phyloP scores from a whole-genome alignment of 1,140 invertebrate genomes.

The Drosophila tristis region DNA sequence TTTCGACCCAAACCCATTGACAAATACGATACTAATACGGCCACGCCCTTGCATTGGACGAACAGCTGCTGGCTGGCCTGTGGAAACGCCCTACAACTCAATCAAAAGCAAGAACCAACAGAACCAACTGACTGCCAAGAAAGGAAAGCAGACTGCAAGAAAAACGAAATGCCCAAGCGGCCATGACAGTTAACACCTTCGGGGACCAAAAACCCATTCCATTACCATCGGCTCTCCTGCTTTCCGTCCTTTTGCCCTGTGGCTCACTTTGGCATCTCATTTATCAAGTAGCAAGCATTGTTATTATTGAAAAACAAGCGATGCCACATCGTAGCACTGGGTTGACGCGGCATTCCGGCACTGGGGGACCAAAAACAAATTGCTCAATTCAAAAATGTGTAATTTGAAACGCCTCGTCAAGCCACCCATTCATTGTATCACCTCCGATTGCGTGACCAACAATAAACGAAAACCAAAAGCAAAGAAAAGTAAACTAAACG shows the following conservation, averaged over 20 bases:
- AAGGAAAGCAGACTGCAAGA: background rate
- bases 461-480: slow-evolving; percentile 1
- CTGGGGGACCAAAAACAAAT: slow-evolving; percentile 53
- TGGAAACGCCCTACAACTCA: slow-evolving; percentile 67
- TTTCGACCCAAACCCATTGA: slow-evolving; percentile 1
- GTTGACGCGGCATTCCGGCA: background rate
- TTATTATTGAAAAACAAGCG: slow-evolving; percentile 71
- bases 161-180: slow-evolving; percentile 31
- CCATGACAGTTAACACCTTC: slow-evolving; percentile 58
- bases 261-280: slow-evolving; percentile 56
- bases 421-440: slow-evolving; percentile 12
- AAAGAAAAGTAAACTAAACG: too few relatives aligned
- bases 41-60: slow-evolving; percentile 27
- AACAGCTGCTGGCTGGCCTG: slow-evolving; percentile 58
- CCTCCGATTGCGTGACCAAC: slow-evolving; percentile 31
- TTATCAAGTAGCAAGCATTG: slow-evolving; percentile 63
- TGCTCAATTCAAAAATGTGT: slow-evolving; percentile 71
- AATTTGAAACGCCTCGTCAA: slow-evolving; percentile 34
- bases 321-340: slow-evolving; percentile 7
- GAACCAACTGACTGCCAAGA: slow-evolving; percentile 6
- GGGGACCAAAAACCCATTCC: background rate
- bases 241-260: background rate
- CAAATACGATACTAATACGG: background rate
- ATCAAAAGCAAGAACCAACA: slow-evolving; percentile 47
- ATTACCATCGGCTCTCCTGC: background rate